Base-by-base conservation (phyloP, 2,113 vertebrate genomes). In the Anhinga rufa region DNA sequence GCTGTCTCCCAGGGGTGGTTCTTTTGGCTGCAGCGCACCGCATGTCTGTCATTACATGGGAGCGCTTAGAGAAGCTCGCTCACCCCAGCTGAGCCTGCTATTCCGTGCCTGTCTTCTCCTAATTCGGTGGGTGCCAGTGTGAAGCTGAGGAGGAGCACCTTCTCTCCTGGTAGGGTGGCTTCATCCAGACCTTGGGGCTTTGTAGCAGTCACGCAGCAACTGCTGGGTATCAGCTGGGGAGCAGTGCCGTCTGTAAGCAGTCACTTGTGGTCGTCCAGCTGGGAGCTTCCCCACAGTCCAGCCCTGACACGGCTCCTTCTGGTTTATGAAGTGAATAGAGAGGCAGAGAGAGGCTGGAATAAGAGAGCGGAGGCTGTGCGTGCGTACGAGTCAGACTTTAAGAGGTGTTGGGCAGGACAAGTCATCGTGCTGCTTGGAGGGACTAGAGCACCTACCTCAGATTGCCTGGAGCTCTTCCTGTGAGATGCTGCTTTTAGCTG, bases 191-290 rank as follows among this genome's bases (percentile, higher is more conserved):
- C 19, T 34, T 26, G 58, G 52, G 10, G 10, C 44, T 72, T 22
- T 20, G 51, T 20, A 65, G 28, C 21, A 31, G 32, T n/a, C 17
- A 19, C 1, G 4, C 13, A 29, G 52, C 60, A 15, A 2, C 29
- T 0, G 6, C 2, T 0, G 16, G 3, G 9, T n/a, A 2, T 42
- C 28, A 0, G 2, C 68, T 65, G 34, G 28, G 22, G n/a, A 61
- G 14, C n/a, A n/a, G n/a, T n/a, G n/a, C n/a, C n/a, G n/a, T n/a
- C 69, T 85, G 24, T 24, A 21, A 71, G 32, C 1, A 1, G n/a
- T 25, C 42, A 14, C 57, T 24, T 68, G 19, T n/a, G 61, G 6
- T 34, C 2, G 4, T 57, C 36, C 48, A 26, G 25, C 17, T 49
- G 34, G 46, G 68, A 72, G 42, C 22, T 69, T 77, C 62, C 51